Evolutionary conservation across 1,140 invertebrate species (phyloP).

Genomic region (Antheraea pernyi): DNA sequence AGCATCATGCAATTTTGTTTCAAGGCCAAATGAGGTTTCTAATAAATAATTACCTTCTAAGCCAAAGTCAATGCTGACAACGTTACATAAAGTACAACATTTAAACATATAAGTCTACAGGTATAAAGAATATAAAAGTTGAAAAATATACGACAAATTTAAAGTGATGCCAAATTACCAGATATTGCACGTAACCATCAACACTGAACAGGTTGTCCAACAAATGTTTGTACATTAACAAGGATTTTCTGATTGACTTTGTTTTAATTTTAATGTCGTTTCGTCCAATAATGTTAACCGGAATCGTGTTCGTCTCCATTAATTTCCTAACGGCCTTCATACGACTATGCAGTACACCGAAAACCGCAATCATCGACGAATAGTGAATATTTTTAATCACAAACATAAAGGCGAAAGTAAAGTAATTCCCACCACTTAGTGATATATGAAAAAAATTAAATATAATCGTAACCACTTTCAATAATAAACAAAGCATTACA

Average conservation of each 20-base stretch:
- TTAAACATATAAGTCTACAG: no score
- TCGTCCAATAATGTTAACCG: slow-evolving; percentile 9
- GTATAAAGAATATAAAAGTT: no score
- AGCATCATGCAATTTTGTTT: no score
- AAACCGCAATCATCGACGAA: background rate
- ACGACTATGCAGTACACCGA: slow-evolving; percentile 6
- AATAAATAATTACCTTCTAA: no score
- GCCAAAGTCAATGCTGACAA: no score
- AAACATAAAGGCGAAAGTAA: background rate
- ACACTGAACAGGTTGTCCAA: slow-evolving; percentile 11
- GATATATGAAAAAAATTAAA: background rate
- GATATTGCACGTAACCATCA: slow-evolving; percentile 6
- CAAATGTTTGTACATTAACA: slow-evolving; percentile 15
- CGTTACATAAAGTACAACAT: no score
- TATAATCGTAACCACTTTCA: background rate
- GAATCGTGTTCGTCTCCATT: slow-evolving; percentile 1
- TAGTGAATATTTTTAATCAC: background rate
- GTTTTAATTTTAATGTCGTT: slow-evolving; percentile 9
- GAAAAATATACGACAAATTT: background rate
- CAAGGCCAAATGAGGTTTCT: no score
- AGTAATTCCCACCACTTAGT: no score
- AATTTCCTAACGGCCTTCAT: slow-evolving; percentile 8
- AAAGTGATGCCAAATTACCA: slow-evolving; percentile 10
- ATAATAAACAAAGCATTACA: background rate
- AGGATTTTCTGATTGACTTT: slow-evolving; percentile 6